Evolutionary conservation across 2,113 vertebrate genomes (phyloP), one percentile per base, ranked within the genome.

Genomic region (Centropus bengalensis): DNA sequence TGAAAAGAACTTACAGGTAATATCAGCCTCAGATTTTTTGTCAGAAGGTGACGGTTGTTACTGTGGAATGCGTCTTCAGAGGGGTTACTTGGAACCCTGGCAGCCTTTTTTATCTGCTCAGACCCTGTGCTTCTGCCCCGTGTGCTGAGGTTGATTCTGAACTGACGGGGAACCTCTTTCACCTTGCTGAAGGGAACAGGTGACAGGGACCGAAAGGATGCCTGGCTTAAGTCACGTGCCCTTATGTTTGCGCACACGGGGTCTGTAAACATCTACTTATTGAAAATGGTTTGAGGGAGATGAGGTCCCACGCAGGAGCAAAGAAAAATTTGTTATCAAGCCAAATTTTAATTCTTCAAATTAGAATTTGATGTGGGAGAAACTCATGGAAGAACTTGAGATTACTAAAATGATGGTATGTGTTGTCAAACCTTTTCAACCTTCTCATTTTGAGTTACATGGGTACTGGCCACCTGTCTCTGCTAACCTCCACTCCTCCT

Each of bases 121-220:
- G 30, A 30, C 14, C 18, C 77, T 52, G 16, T 77, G 54, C 13
- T 44, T 23, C 33, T 42, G 66, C 49, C 44, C 36, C 1, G 1
- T 54, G 51, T 40, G 64, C 58, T 0, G 0, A 73, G 44, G 33
- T 18, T 64, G 7, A 12, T 11, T 36, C 49, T 4, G 49, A 23
- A 19, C 24, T n/a, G 58, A 52, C 69, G 49, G 59, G 33, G 20
- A 3, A 3, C 28, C 80, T 14, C 56, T 86, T 69, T 40, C 30
- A 27, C 58, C 36, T 66, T 62, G 36, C 42, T 27, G 9, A n/a
- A 68, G 18, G 52, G 33, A n/a, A 55, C 10, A 55, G 32, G 62
- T 27, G 30, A 60, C 9, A 28, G 64, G 14, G 17, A 16, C 49
- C 27, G 51, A 27, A 40, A 33, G 24, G 14, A 36, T 47, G 22